phyloP scores from a whole-genome alignment of 2,113 vertebrate species.

The Neodon shergylaensis region DNA sequence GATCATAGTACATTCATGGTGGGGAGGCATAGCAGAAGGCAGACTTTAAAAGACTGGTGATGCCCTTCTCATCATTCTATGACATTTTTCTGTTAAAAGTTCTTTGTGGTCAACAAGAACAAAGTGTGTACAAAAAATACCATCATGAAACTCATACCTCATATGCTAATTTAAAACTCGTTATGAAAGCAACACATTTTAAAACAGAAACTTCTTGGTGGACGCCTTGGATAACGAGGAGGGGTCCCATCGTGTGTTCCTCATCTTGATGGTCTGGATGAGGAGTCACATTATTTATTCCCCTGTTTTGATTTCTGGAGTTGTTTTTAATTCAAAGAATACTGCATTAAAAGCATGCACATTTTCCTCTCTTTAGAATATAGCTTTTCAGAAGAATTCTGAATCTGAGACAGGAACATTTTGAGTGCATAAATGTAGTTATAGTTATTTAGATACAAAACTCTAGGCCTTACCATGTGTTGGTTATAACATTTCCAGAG shows the following conservation, averaged over 20 bases:
- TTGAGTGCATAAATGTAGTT: slow-evolving; percentile 2
- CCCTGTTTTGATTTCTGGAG: background rate
- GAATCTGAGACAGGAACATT: background rate
- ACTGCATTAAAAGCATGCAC: background rate
- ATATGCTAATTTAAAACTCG: background rate
- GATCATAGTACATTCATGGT: background rate
- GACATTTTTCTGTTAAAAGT: background rate
- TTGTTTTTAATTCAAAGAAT: slow-evolving; percentile 41
- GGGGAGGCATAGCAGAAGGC: background rate
- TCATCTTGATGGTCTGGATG: background rate
- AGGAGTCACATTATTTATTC: background rate
- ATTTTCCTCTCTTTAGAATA: slow-evolving; percentile 3
- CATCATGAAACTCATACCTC: background rate
- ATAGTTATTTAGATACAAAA: slow-evolving; percentile 38
- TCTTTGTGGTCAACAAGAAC: background rate
- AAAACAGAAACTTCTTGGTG: background rate
- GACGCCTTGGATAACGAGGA: background rate
- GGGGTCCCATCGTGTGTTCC: background rate
- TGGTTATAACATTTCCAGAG: background rate
- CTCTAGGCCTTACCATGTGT: background rate
- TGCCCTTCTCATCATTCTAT: background rate
- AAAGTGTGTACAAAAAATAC: background rate
- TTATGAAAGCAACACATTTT: background rate
- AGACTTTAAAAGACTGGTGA: background rate
- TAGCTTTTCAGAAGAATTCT: slow-evolving; percentile 41